A percentile compares a stretch with the other conserved stretches of the same genome.
These are phyloP conservation scores for Hyperopisus bebe DNA, from an alignment of 2,113 vertebrate genomes.

Conservation along the genomic window DNA sequence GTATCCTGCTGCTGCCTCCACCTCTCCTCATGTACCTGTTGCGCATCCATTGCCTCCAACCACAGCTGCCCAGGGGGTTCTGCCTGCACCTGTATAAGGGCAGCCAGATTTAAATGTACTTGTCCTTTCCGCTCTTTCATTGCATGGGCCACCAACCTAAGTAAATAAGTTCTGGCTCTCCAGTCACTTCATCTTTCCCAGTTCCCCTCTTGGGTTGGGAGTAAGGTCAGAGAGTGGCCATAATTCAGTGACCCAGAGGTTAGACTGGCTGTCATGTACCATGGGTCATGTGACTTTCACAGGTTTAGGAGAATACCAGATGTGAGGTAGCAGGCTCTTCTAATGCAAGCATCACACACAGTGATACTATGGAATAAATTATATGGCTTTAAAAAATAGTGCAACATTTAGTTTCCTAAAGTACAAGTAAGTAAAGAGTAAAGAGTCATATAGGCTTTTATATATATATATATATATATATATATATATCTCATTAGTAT, in stretches of 20 bases:
- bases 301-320: neutral
- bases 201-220: neutral
- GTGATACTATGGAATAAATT: neutral
- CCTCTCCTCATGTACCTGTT: neutral
- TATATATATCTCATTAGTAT: neutral
- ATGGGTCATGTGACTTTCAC: neutral
- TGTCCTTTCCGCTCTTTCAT: neutral
- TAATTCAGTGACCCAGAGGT: neutral
- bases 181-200: neutral
- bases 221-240: neutral
- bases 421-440: no score
- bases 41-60: neutral
- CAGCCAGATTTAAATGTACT: neutral
- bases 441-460: neutral
- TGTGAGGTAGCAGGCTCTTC: neutral
- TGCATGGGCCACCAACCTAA: neutral
- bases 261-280: no score
- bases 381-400: neutral
- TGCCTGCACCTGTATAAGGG: neutral
- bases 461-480: neutral
- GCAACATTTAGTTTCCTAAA: neutral
- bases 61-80: neutral
- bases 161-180: neutral
- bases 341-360: neutral
- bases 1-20: neutral